Evolutionary conservation across 2,888 invertebrate genomes (phyloP).

Genomic region (Dysmachus trigonus): DNA sequence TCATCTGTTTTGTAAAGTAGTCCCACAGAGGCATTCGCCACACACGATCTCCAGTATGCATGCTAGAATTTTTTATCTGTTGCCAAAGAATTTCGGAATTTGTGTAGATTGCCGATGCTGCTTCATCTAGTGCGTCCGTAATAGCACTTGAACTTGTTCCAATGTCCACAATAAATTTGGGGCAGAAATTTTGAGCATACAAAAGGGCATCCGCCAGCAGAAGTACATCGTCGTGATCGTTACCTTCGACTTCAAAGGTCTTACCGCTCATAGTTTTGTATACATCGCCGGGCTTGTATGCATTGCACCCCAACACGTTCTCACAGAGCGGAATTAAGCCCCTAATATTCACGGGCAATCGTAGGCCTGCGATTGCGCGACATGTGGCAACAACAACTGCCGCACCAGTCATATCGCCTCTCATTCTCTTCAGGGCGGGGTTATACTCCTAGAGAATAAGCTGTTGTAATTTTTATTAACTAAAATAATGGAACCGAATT

Average conservation of each 20-base stretch:
- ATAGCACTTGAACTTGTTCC: constrained; percentile 80
- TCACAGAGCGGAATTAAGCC: constrained; percentile 82
- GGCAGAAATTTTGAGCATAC: constrained; percentile 79
- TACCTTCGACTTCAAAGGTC: constrained; percentile 76
- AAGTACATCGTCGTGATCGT: constrained; percentile 80
- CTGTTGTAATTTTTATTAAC: neutral
- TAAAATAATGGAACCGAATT: neutral
- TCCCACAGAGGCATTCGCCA: constrained; percentile 87
- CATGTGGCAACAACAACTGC: constrained; percentile 78
- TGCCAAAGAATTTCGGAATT: constrained; percentile 77
- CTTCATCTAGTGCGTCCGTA: constrained; percentile 69
- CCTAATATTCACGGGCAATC: constrained; percentile 75
- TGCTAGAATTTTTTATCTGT: constrained; percentile 73
- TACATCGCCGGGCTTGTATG: constrained; percentile 81
- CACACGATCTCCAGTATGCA: constrained; percentile 78
- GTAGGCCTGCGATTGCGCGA: constrained; percentile 74
- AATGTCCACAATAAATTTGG: constrained; percentile 76
- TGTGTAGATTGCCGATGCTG: constrained; percentile 77
- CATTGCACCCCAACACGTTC: constrained; percentile 79
- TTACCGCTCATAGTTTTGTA: constrained; percentile 78
- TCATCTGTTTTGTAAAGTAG: constrained; percentile 73
- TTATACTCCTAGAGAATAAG: constrained; percentile 54
- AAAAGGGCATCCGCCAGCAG: constrained; percentile 80
- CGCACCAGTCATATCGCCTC: constrained; percentile 86
- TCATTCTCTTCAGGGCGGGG: constrained; percentile 72